phyloP scores from a whole-genome alignment of 2,888 invertebrate species.

The Trypoxylon attenuatum region DNA sequence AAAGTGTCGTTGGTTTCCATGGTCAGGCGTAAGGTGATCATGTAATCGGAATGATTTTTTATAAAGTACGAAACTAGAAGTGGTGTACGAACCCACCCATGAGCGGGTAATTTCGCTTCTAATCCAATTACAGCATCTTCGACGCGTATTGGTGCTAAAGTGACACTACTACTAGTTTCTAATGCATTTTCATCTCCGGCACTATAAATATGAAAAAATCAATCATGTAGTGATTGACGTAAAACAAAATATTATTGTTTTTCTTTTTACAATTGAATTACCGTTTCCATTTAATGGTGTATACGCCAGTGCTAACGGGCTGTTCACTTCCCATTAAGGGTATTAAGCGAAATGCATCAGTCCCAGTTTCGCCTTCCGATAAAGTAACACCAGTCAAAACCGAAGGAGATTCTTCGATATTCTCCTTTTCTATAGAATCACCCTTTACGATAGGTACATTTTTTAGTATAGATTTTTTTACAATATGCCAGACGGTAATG shows the following conservation, averaged over 20 bases:
- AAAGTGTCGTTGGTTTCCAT: conserved; percentile 93
- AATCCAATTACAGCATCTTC: conserved; percentile 80
- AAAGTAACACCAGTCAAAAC: conserved; percentile 72
- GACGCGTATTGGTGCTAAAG: conserved; percentile 77
- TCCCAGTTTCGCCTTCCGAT: conserved; percentile 75
- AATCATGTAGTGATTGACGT: no score
- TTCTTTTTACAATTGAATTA: conserved; percentile 52
- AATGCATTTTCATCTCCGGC: conserved; percentile 60
- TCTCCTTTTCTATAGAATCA: conserved; percentile 63
- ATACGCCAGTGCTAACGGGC: conserved; percentile 76
- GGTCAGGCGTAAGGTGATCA: conserved; percentile 83
- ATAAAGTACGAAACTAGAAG: conserved; percentile 83
- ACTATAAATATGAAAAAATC: conserved; percentile 50
- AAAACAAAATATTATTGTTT: no score
- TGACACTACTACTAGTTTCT: conserved; percentile 76
- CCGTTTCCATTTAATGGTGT: conserved; percentile 78
- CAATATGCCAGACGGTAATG: neutral
- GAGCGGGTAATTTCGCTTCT: conserved; percentile 81
- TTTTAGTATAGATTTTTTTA: neutral
- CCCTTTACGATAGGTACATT: conserved; percentile 51
- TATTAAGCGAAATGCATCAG: conserved; percentile 76
- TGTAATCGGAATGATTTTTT: conserved; percentile 82
- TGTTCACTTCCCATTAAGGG: conserved; percentile 73
- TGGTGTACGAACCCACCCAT: conserved; percentile 84
- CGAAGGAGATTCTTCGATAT: conserved; percentile 49